Evolutionary conservation across 2,113 vertebrate genomes (phyloP).

Genomic region (Cyprinus carpio): DNA sequence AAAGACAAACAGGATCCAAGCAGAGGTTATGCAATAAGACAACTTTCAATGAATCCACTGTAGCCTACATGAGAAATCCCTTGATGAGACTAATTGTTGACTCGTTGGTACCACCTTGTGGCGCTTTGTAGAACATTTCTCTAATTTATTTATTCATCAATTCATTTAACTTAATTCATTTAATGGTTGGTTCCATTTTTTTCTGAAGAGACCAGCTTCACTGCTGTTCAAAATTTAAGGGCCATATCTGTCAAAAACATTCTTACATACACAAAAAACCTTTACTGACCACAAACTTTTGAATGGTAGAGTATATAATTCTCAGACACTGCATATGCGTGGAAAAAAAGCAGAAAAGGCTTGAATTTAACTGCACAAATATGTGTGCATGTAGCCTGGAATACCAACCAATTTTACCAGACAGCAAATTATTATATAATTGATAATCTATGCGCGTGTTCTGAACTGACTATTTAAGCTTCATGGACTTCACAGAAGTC

Average conservation of each 20-base stretch:
- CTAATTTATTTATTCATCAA: neutral
- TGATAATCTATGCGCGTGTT: neutral
- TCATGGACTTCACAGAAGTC: too few species aligned
- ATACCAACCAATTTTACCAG: neutral
- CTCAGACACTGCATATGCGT: neutral
- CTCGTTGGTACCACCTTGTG: slow-evolving; percentile 1
- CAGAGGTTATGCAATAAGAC: neutral
- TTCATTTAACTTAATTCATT: neutral
- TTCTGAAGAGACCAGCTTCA: neutral
- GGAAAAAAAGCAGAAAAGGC: neutral
- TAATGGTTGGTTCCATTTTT: neutral
- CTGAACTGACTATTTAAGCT: neutral
- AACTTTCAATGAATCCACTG: neutral
- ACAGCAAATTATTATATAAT: neutral
- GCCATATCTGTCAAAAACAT: neutral
- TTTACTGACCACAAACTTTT: neutral
- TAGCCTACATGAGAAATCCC: neutral
- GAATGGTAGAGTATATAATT: neutral
- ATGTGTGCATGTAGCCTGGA: neutral
- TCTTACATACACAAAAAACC: neutral
- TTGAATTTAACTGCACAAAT: neutral
- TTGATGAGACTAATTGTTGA: neutral
- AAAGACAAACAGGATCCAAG: neutral
- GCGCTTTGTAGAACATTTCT: neutral
- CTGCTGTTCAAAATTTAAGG: neutral